A percentile compares a stretch with the other conserved stretches of the same genome.
These are phyloP conservation scores for Nesogale talazaci DNA, from an alignment of 2,113 vertebrate species.

Conservation along the genomic window DNA sequence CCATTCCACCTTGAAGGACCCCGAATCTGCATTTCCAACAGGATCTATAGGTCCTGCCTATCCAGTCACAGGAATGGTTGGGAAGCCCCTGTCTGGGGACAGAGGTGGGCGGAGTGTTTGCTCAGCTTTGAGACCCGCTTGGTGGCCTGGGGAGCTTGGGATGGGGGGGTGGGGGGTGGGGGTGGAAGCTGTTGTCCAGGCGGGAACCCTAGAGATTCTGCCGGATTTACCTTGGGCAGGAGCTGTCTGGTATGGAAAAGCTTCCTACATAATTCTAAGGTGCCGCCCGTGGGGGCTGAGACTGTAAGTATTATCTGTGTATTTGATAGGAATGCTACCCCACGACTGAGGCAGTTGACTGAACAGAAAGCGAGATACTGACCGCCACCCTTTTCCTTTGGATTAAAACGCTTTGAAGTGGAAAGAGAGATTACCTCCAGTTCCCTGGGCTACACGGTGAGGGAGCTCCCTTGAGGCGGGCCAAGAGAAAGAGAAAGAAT, in stretches of 20 bases:
- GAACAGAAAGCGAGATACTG: conserved; percentile 16
- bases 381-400: conserved; percentile 36
- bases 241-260: not conserved
- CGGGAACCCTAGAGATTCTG: not conserved
- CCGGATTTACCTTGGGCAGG: not conserved
- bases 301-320: not conserved
- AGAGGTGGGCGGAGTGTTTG: accelerated
- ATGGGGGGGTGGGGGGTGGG: too few relatives aligned
- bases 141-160: not conserved
- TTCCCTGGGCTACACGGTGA: not conserved
- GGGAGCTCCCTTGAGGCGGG: not conserved
- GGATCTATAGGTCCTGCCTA: not conserved
- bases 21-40: not conserved
- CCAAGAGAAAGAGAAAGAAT: not conserved
- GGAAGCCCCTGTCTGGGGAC: too few relatives aligned
- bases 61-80: not conserved
- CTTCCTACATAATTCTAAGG: not conserved
- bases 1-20: accelerated
- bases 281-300: not conserved
- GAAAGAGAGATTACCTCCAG: conserved; percentile 66
- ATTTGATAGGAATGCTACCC: not conserved
- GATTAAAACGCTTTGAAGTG: conserved; percentile 62
- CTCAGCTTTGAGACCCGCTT: not conserved
- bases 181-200: not conserved
- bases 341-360: not conserved